Conservation (phyloP, 2,797 vertebrate species). For the Falco biarmicus region DNA sequence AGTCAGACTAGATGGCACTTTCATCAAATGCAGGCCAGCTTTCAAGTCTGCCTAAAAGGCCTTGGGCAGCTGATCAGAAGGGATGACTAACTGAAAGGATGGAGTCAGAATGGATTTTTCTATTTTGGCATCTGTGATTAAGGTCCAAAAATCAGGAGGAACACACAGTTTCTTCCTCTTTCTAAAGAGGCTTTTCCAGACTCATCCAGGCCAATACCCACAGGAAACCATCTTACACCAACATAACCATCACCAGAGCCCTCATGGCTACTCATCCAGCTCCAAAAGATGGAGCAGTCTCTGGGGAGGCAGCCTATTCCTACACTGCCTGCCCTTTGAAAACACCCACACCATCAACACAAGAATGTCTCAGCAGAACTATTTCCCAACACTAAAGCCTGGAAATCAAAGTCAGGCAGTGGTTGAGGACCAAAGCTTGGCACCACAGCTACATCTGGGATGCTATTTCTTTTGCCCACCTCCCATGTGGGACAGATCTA, state of each 20-base stretch:
- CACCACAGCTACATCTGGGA: too few species aligned
- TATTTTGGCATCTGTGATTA: background rate
- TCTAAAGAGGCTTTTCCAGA: background rate
- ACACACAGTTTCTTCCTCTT: background rate
- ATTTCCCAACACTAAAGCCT: background rate
- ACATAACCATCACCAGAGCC: background rate
- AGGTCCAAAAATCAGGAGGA: background rate
- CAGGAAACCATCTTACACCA: background rate
- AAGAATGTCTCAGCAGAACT: background rate
- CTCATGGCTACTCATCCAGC: background rate
- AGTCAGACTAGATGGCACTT: background rate
- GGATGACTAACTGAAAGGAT: background rate
- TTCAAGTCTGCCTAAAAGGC: background rate
- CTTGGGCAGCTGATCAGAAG: background rate
- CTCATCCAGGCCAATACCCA: background rate
- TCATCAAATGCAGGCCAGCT: rapidly evolving
- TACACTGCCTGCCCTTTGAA: background rate
- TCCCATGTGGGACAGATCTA: background rate
- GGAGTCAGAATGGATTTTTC: background rate
- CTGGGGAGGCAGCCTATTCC: background rate
- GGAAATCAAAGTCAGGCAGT: background rate
- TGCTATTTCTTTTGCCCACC: background rate
- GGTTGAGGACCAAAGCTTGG: background rate
- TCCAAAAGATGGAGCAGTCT: background rate
- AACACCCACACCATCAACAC: background rate